Evolutionary conservation across 2,797 vertebrate genomes (phyloP).

Genomic region (Ateles fusciceps): DNA sequence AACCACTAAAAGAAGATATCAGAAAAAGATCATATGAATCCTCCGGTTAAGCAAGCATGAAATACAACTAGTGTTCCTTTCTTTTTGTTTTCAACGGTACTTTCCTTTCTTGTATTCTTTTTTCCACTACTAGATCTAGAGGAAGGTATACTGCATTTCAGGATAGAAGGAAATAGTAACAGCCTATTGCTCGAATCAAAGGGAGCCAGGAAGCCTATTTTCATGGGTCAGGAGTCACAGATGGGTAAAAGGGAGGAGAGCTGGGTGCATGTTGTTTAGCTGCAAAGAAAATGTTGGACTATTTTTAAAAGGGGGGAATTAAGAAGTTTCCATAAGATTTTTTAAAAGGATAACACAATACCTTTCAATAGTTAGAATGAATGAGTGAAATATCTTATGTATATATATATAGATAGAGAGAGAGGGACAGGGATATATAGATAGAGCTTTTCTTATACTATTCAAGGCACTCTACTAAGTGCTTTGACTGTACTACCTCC

Average conservation of each 20-base stretch:
- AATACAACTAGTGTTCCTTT: neutral
- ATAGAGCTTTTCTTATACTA: neutral
- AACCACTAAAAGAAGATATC: neutral
- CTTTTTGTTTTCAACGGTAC: neutral
- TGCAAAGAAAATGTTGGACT: neutral
- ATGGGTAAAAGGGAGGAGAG: neutral
- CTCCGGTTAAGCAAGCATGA: neutral
- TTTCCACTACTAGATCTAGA: neutral
- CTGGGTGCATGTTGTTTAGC: neutral
- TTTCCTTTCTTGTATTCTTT: neutral
- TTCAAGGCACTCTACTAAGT: neutral
- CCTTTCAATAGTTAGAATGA: neutral
- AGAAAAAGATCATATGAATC: neutral
- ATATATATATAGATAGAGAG: neutral
- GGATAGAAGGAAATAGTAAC: neutral
- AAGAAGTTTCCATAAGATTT: neutral
- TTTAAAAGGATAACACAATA: neutral
- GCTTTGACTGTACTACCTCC: neutral
- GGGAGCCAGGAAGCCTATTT: neutral
- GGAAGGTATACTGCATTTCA: neutral
- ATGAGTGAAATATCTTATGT: neutral
- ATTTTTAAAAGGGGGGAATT: neutral
- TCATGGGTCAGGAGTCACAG: neutral
- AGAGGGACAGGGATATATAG: neutral
- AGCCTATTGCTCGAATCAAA: neutral